Conservation (phyloP, 2,888 invertebrate species). For the Papilio demoleus region DNA sequence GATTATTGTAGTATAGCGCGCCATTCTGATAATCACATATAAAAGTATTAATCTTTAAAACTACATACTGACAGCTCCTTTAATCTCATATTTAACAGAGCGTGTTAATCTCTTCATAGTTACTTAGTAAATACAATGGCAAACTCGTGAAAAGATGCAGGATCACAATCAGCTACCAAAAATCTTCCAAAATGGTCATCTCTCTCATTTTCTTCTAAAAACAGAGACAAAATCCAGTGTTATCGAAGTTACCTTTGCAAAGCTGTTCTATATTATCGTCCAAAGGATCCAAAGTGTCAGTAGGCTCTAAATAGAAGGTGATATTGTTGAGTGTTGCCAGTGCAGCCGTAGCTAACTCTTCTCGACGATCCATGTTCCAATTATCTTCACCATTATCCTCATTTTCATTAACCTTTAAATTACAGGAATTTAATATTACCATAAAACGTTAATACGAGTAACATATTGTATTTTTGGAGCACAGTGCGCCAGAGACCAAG, state of each 20-base stretch:
- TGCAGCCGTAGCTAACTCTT: conserved; percentile 90
- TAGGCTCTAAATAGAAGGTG: conserved; percentile 87
- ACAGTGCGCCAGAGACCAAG: no score
- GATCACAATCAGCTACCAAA: no score
- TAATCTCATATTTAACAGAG: no score
- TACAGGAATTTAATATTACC: neutral
- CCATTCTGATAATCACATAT: no score
- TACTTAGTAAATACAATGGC: no score
- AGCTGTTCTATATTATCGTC: conserved; percentile 90
- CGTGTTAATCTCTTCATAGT: no score
- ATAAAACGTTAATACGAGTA: no score
- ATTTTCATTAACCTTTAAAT: conserved; percentile 12
- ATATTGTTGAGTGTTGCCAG: conserved; percentile 93
- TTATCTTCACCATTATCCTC: conserved; percentile 42
- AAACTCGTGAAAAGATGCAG: no score
- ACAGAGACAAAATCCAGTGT: conserved; percentile 48
- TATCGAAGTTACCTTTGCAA: conserved; percentile 75
- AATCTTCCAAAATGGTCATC: neutral
- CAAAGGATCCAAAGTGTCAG: conserved; percentile 83
- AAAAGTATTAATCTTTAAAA: no score
- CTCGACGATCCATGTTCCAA: conserved; percentile 68
- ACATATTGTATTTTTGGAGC: no score
- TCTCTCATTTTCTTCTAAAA: conserved; percentile 76
- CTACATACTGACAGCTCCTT: no score
- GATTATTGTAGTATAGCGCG: no score